Conservation (phyloP, 2,113 vertebrate genomes). For the Ahaetulla prasina region DNA sequence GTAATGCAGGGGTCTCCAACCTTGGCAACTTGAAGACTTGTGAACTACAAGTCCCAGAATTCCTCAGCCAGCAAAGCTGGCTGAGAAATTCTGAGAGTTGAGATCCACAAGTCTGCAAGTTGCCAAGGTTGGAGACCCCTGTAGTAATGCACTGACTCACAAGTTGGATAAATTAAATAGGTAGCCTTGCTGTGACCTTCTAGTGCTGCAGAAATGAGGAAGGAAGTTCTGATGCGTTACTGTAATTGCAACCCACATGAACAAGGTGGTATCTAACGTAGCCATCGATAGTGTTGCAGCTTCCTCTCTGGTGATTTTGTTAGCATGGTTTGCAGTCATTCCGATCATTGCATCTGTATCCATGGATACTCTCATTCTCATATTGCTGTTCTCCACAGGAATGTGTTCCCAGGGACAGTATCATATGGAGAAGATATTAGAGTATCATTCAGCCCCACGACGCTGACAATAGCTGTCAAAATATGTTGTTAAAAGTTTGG, state of each 20-base stretch:
- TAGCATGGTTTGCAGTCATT: not conserved
- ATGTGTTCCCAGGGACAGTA: not conserved
- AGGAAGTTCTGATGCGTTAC: not conserved
- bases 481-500: not conserved
- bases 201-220: not conserved
- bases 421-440: not conserved
- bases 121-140: too few relatives aligned
- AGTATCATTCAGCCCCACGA: not conserved
- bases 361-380: constrained; percentile 8
- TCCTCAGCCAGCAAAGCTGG: too few relatives aligned
- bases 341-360: not conserved
- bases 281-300: not conserved
- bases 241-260: not conserved
- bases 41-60: too few relatives aligned
- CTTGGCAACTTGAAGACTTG: too few relatives aligned
- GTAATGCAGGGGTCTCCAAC: too few relatives aligned
- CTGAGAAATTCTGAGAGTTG: too few relatives aligned
- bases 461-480: not conserved
- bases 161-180: not conserved
- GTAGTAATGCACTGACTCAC: not conserved
- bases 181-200: not conserved
- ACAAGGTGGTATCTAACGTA: not conserved
- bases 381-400: not conserved
- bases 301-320: not conserved
- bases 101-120: too few relatives aligned